Conservation (phyloP, 2,888 invertebrate species). For the Podotricha telesiphe region DNA sequence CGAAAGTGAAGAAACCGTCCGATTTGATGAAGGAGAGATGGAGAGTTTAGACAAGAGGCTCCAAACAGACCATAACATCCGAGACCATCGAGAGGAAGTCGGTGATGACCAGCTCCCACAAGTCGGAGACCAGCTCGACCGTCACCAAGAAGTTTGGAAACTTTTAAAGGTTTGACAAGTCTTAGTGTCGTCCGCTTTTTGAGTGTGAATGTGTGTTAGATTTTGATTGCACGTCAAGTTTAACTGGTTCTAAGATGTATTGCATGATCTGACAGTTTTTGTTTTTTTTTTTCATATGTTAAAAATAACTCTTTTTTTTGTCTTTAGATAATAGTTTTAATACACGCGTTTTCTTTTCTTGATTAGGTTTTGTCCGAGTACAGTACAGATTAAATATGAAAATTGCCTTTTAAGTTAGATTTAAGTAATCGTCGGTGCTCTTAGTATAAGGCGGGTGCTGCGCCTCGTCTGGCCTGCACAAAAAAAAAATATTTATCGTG, state of each 20-base stretch:
- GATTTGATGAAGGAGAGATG: constrained; percentile 79
- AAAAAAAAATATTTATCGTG: constrained; percentile 10
- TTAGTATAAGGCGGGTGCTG: constrained; percentile 24
- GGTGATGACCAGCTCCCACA: constrained; percentile 85
- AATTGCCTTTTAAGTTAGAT: constrained; percentile 19
- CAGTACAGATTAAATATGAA: neutral
- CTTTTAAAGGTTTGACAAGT: constrained; percentile 60
- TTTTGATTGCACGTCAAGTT: constrained; percentile 19
- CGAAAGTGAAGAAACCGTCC: constrained; percentile 66
- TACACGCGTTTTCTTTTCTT: neutral
- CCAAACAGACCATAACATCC: constrained; percentile 87
- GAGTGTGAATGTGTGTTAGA: constrained; percentile 2
- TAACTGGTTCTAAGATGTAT: constrained; percentile 1
- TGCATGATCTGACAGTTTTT: constrained; percentile 3
- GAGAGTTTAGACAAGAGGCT: constrained; percentile 85
- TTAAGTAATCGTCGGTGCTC: constrained; percentile 37
- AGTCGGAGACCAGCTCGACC: constrained; percentile 82
- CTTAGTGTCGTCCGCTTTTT: constrained; percentile 1
- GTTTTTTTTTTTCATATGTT: neutral
- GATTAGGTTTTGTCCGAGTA: constrained; percentile 1
- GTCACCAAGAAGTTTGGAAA: constrained; percentile 83
- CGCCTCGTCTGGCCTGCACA: constrained; percentile 21
- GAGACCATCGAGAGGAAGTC: constrained; percentile 88
- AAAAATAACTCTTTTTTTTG: neutral
- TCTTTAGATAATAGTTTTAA: neutral